A percentile compares a stretch with the other conserved stretches of the same genome.
These are phyloP conservation scores for Dryobotodes eremita DNA, from an alignment of 2,888 invertebrate genomes.

Conservation along the genomic window DNA sequence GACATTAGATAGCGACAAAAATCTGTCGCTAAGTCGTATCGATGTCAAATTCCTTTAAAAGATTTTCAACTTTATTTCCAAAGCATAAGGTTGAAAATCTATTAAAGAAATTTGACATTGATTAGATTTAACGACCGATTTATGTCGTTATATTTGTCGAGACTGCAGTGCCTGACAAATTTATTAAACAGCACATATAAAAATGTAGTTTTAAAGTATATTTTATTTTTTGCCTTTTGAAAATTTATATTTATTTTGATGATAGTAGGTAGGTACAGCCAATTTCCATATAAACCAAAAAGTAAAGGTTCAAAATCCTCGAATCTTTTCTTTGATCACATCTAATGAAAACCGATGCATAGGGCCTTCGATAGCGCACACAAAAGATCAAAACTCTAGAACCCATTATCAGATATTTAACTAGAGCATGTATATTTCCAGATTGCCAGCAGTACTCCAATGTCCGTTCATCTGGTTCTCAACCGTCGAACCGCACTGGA, in stretches of 20 bases:
- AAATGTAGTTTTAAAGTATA: background rate
- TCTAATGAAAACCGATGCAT: background rate
- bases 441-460: slow-evolving; percentile 72
- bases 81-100: no score
- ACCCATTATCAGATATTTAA: background rate
- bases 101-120: no score
- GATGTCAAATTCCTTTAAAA: no score
- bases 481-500: slow-evolving; percentile 72
- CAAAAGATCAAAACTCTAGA: background rate
- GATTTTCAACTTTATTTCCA: no score
- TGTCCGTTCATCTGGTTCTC: slow-evolving; percentile 79
- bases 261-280: background rate
- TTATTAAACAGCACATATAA: no score
- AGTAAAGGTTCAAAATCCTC: background rate
- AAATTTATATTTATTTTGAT: background rate
- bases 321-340: background rate
- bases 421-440: slow-evolving; percentile 57
- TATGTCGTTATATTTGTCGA: no score
- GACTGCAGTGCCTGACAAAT: no score
- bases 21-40: no score
- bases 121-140: no score
- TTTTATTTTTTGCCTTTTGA: background rate
- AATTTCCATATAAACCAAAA: background rate
- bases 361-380: background rate
- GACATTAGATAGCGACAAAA: no score